These are phyloP conservation scores for Hirtodrosophila confusa DNA, from an alignment of 2,888 invertebrate genomes.

Conservation along the genomic window DNA sequence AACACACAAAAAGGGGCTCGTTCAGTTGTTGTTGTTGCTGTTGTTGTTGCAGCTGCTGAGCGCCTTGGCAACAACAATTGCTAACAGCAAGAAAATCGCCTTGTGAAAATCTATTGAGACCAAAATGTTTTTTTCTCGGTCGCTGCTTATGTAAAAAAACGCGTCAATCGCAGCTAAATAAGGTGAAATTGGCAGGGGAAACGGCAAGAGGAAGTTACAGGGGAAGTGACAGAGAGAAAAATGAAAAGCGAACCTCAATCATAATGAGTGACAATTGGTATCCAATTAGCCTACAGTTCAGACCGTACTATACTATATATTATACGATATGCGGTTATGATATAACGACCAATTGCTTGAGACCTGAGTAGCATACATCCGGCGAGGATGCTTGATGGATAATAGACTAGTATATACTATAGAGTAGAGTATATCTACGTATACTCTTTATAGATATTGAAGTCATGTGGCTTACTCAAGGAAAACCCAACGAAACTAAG, in stretches of 20 bases:
- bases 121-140: slow-evolving; percentile 23
- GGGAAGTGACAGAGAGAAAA: not conserved
- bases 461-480: no score
- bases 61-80: slow-evolving; percentile 48
- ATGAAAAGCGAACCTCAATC: slow-evolving; percentile 15
- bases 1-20: slow-evolving; percentile 59
- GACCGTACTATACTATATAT: not conserved
- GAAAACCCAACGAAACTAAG: no score
- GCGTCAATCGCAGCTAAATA: slow-evolving; percentile 5
- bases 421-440: no score
- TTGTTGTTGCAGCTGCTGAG: slow-evolving; percentile 9
- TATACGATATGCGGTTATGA: not conserved
- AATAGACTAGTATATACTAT: no score
- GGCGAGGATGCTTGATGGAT: no score
- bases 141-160: slow-evolving; percentile 46
- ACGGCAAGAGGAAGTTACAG: not conserved
- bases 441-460: no score
- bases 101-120: slow-evolving; percentile 20
- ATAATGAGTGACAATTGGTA: slow-evolving; percentile 55
- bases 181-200: not conserved
- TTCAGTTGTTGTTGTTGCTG: slow-evolving; percentile 39
- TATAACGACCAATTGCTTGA: not conserved
- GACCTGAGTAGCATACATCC: no score
- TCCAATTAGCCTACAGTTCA: slow-evolving; percentile 43
- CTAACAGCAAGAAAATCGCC: slow-evolving; percentile 9